Base-by-base conservation (phyloP, 1,140 invertebrate species). In the Drosophila kepulauana region DNA sequence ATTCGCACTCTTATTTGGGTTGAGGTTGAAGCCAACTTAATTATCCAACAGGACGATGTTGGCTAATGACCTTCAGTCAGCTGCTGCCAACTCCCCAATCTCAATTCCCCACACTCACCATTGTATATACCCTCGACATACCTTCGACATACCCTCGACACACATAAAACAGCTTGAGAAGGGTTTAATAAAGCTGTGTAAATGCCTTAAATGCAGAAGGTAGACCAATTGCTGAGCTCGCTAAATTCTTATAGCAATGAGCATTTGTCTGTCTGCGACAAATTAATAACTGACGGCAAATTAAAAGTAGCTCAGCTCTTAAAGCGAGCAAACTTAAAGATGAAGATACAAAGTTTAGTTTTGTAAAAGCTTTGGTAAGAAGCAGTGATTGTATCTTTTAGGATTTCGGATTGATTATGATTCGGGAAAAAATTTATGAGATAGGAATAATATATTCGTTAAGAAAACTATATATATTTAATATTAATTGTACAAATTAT, bases 11-110 rank as follows among this genome's bases (percentile, higher is more conserved):
- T 28, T 8, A 30, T 16, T 57, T 45, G 43, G 52, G 30, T 69
- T 69, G 71, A 69, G 71, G 28, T 49, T 68, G 66, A 38, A 49
- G 38, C 48, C 58, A 75, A 58, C 66, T 75, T 75, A 75, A 75
- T 75, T 75, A 75, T 75, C 68, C 57, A 54, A 54, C 38, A 61
- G 74, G 61, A 46, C 48, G 61, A 62, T 57, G 69, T 35, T 52
- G 69, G 71, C 57, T 74, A 69, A 74, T 52, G 61, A 71, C 56
- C 62, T 70, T 76, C 67, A 45, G 30, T 51, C 61, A 46, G 51
- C 35, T 15, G 35, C 20, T 38, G n/a, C 20, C 20, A 16, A 3
- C 41, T 3, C 10, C 38, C 35, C 49, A 54, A 28, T 25, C 48
- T 48, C 30, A 73, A 68, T 35, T 45, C 10, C 28, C 45, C 43